Evolutionary conservation across 2,113 vertebrate genomes (phyloP), one percentile per base, ranked within the genome.

Genomic region (Tetrao urogallus): DNA sequence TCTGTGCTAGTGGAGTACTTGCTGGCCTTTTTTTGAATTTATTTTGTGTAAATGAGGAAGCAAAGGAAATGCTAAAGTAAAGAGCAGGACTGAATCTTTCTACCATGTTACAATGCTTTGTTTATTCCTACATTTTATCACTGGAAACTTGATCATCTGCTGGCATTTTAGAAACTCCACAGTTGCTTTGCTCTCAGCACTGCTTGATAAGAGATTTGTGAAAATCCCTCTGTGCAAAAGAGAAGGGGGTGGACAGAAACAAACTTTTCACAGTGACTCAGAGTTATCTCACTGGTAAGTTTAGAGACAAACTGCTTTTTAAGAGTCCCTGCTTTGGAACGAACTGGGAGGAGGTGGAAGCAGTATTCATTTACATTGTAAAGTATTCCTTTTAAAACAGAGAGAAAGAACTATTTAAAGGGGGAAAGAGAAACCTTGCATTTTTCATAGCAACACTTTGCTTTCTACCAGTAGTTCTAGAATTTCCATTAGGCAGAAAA

Each of bases 401-500:
- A 58, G 43, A 93, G 75, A 94, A 30, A 66, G 69, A 82, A 24
- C 47, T 89, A 90, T 96, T 94, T 97, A 64, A 66, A 74, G 91
- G 8, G 19, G 5, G 10, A 83, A 71, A 43, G 18, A 36, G 10
- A 22, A 7, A 82, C 60, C 3, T 25, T 95, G 67, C 95, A 60
- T 93, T 97, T 97, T 96, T 96, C 94, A 96, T 94, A 96, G 87
- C 12, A 45, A 94, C 63, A 76, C 64, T 97, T 86, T 8, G 8
- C 73, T 92, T 97, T 96, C 81, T 95, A 95, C 92, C 91, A 95
- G 93, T 82, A 93, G 90, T 88, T 96, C 90, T 96, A 97, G 93
- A 94, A 91, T 96, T 97, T 97, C 95, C 96, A 88, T 97, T 95
- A 96, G 94, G 89, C 94, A 97, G 92, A 96, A 97, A 98, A 97